Percentiles rank a stretch among this genome's conserved stretches.
Evolutionary conservation across 2,797 vertebrate species (phyloP).

Genomic region (Discoglossus pictus): DNA sequence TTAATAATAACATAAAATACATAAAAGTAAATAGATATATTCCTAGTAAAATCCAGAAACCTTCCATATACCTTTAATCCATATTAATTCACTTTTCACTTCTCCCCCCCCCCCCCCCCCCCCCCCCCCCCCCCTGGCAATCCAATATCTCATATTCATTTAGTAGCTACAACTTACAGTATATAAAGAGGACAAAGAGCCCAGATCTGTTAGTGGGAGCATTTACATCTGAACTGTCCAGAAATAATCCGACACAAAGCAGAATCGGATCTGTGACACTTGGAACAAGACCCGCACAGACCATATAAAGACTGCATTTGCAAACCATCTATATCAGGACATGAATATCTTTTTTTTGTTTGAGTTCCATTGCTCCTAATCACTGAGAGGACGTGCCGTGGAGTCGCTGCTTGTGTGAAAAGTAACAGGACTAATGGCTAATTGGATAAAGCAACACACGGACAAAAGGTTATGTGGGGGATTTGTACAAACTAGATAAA

Average conservation of each 20-base stretch:
- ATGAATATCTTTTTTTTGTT: conserved; percentile 26
- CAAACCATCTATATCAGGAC: conserved; percentile 18
- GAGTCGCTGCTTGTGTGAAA: conserved; percentile 9
- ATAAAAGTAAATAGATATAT: no score
- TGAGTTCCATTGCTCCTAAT: conserved; percentile 22
- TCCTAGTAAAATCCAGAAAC: no score
- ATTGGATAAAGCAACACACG: conserved; percentile 27
- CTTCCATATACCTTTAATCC: no score
- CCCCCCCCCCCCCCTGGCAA: no score
- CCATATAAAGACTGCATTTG: conserved; percentile 39
- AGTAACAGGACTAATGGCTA: conserved; percentile 33
- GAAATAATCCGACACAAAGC: conserved; percentile 42
- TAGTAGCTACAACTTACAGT: conserved; percentile 4
- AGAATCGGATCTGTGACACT: conserved; percentile 37
- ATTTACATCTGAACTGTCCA: conserved; percentile 41
- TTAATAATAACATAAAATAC: no score
- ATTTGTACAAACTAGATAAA: not conserved
- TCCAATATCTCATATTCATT: no score
- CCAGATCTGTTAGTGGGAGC: conserved; percentile 1
- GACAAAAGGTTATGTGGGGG: conserved; percentile 17
- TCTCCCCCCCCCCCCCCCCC: no score
- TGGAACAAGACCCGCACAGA: conserved; percentile 24
- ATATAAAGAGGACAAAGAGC: conserved; percentile 2
- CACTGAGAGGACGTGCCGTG: conserved; percentile 13
- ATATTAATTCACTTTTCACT: no score